Conservation (phyloP, 2,113 vertebrate genomes). For the Tor tambroides region DNA sequence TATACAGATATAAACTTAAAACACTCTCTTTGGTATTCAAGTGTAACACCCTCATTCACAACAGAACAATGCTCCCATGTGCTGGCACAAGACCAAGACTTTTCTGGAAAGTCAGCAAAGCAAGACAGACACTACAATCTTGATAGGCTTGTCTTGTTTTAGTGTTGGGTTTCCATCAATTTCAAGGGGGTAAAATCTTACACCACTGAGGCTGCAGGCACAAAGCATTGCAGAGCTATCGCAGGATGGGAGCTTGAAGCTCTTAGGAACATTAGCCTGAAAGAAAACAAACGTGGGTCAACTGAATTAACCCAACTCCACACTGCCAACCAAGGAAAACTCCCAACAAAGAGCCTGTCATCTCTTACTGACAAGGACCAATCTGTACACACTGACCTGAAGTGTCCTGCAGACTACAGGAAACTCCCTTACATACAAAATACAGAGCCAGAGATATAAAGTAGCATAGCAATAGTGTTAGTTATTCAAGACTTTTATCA, state of each 20-base stretch:
- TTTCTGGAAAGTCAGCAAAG: slow-evolving; percentile 34
- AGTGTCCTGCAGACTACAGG: slow-evolving; percentile 33
- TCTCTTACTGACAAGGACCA: slow-evolving; percentile 37
- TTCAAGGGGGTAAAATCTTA: slow-evolving; percentile 60
- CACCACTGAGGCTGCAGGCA: slow-evolving; percentile 62
- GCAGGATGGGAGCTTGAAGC: slow-evolving; percentile 59
- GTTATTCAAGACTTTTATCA: background rate
- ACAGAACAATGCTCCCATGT: slow-evolving; percentile 7
- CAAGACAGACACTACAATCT: slow-evolving; percentile 55
- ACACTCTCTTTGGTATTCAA: background rate
- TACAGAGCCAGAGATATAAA: background rate
- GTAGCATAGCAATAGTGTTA: background rate
- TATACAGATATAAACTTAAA: background rate
- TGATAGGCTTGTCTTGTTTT: slow-evolving; percentile 61
- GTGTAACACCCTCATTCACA: slow-evolving; percentile 1
- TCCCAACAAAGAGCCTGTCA: slow-evolving; percentile 36
- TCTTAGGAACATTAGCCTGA: slow-evolving; percentile 51
- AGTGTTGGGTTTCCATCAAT: slow-evolving; percentile 57
- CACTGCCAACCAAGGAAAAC: slow-evolving; percentile 48
- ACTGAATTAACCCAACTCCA: slow-evolving; percentile 60
- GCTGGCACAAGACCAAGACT: slow-evolving; percentile 11
- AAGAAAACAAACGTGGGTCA: slow-evolving; percentile 53
- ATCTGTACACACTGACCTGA: slow-evolving; percentile 38
- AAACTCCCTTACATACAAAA: slow-evolving; percentile 33
- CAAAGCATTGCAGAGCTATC: slow-evolving; percentile 58